These are phyloP conservation scores for Frankliniella fusca DNA, from an alignment of 2,888 invertebrate genomes.

Conservation along the genomic window DNA sequence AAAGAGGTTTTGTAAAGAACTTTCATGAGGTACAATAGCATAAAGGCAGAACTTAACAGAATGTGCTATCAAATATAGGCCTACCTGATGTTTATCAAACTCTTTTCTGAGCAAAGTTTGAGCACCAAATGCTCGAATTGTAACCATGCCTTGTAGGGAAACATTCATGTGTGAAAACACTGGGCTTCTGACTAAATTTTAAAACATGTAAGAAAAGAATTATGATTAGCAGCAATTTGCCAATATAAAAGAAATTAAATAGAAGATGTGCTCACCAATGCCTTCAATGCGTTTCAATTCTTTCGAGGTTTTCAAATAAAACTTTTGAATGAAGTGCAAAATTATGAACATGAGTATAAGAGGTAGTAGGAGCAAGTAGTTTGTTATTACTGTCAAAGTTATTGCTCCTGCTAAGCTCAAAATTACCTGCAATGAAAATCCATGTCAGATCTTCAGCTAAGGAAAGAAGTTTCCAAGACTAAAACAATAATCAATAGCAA, in stretches of 20 bases:
- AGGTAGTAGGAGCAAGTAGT: slow-evolving; percentile 51
- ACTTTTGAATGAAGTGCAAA: slow-evolving; percentile 47
- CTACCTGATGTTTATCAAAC: slow-evolving; percentile 70
- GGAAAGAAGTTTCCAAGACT: too few species aligned
- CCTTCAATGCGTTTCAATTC: slow-evolving; percentile 46
- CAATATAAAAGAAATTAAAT: slow-evolving; percentile 18
- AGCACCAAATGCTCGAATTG: slow-evolving; percentile 84
- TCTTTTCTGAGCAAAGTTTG: slow-evolving; percentile 71
- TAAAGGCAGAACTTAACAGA: too few species aligned
- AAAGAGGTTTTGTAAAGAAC: background rate
- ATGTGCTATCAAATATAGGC: slow-evolving; percentile 40
- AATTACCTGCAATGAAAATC: slow-evolving; percentile 45
- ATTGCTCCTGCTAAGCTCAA: background rate
- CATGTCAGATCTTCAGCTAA: slow-evolving; percentile 54
- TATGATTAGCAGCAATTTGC: background rate
- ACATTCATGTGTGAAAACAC: slow-evolving; percentile 92
- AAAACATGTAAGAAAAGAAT: slow-evolving; percentile 21
- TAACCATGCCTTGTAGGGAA: slow-evolving; percentile 82
- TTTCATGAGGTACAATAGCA: too few species aligned
- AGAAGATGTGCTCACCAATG: slow-evolving; percentile 43
- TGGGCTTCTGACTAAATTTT: slow-evolving; percentile 79
- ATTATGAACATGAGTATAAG: slow-evolving; percentile 47
- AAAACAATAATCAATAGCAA: background rate
- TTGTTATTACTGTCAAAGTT: slow-evolving; percentile 54
- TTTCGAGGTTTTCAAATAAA: slow-evolving; percentile 50